Base-by-base conservation (phyloP, 2,888 invertebrate species). In the Anodontia alba region DNA sequence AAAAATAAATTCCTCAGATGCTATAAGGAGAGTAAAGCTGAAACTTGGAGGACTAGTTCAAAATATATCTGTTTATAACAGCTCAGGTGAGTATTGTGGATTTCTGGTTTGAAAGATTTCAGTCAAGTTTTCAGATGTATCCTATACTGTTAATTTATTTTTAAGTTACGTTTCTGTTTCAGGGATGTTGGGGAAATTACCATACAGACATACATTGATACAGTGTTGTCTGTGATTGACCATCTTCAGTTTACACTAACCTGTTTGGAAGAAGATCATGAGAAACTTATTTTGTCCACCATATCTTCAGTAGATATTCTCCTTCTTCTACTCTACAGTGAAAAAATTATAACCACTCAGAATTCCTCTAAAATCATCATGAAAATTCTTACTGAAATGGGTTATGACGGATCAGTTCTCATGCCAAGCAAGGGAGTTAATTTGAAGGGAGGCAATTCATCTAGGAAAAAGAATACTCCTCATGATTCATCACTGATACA, bases 181-280 rank as follows among this genome's bases (percentile, higher is more conserved):
- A 85, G 85, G 38, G 78, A 78, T 33, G 74, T 54, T 17, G 71
- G 72, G 17, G 62, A 23, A 20, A 31, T 68, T 15, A 49, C 72
- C 31, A 15, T 73, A 15, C 31, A 68, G 20, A 75, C 66, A 38
- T 78, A 72, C 54, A 43, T 76, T 68, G 75, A 72, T 51, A 84
- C 84, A 5, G 20, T 87, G 36, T 36, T 73, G 26, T 86, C 84
- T 57, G 81, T 84, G 10, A 36, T 84, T 20, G 67, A 73, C 20
- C 79, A 84, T 70, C 49, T 79, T n/a, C 33, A 75, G 38, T 66
- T 57, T 5, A 78, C 80, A 43, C 42, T 36, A 31, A 26, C 43
- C 3, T 36, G 23, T 3, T 46, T 73, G 1, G 42, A 72, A 36
- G 62, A 38, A 51, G 66, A 68, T 46, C 67, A 69, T 26, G 57